Evolutionary conservation across 2,797 vertebrate species (phyloP), one percentile per base, ranked within the genome.

Genomic region (Enteromius mattozi): DNA sequence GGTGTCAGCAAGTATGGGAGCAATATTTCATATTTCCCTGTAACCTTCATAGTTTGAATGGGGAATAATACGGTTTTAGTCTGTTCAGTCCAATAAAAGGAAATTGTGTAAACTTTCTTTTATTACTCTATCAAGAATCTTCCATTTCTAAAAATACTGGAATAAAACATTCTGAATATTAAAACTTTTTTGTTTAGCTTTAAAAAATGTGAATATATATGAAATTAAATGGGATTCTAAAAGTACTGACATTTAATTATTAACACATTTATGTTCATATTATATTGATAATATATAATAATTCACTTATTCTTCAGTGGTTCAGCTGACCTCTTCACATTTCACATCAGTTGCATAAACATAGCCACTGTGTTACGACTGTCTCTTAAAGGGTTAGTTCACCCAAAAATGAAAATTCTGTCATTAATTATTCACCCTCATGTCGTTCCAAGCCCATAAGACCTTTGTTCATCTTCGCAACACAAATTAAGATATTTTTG

Each of bases 21-120:
- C 54, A 37, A 51, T 63, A 47, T 72, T 81, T 81, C 10, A 63
- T 72, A 47, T 63, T 82, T 63, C 19, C 27, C 56, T 24, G 27
- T 77, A 77, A 77, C 14, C 51, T 40, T 61, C 33, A 74, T 72
- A 37, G 49, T 24, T 56, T 49, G 24, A 33, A 71, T 71, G 0
- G 30, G 37, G 24, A 71, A 71, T 81, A 12, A 59, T 27, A 42
- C 8, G 2, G 3, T 6, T 12, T 76, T 56, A 59, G 33, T 59
- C 35, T 24, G 12, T 51, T 51, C 16, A 47, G 42, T 71, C 24
- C 14, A 30, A 47, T 17, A 4, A 9, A 47, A 47, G 13, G 24
- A 24, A 8, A 24, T 37, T 56, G 3, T 40, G n/a, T 16, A 40
- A 45, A 61, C 35, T 5, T 61, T 37, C 6, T 61, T 30, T 78